These are phyloP conservation scores for Myanophis thanlyinensis DNA, from an alignment of 2,113 vertebrate genomes.

Conservation along the genomic window DNA sequence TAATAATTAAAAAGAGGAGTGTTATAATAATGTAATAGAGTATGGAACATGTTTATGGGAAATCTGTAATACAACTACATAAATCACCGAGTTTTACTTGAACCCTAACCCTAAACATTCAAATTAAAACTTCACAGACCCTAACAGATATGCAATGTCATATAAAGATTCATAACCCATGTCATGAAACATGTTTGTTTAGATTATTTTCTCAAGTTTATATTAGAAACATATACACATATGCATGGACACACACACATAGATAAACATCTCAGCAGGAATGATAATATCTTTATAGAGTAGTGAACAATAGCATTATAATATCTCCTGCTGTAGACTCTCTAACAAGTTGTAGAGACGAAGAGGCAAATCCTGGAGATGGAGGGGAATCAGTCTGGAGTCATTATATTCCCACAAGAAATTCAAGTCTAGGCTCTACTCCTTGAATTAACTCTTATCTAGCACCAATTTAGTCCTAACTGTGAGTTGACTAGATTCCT, in stretches of 20 bases:
- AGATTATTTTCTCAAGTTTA: background rate
- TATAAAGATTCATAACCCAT: fast-evolving
- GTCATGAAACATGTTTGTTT: background rate
- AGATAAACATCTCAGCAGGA: background rate
- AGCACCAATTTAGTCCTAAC: no score
- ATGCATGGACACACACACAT: background rate
- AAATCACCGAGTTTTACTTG: background rate
- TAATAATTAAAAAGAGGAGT: background rate
- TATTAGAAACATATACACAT: background rate
- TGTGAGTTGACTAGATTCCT: no score
- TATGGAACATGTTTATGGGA: no score
- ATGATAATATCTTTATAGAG: background rate
- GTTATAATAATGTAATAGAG: background rate
- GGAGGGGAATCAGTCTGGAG: no score
- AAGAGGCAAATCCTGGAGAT: no score
- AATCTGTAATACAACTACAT: background rate
- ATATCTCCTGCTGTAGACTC: background rate
- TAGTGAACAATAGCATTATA: background rate
- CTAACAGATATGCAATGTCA: background rate
- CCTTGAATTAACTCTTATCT: no score
- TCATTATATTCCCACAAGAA: no score
- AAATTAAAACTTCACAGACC: background rate
- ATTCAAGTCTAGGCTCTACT: no score
- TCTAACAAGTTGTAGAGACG: background rate
- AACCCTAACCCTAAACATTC: background rate